Conservation (phyloP, 2,888 invertebrate genomes). For the Nymphalis polychloros region DNA sequence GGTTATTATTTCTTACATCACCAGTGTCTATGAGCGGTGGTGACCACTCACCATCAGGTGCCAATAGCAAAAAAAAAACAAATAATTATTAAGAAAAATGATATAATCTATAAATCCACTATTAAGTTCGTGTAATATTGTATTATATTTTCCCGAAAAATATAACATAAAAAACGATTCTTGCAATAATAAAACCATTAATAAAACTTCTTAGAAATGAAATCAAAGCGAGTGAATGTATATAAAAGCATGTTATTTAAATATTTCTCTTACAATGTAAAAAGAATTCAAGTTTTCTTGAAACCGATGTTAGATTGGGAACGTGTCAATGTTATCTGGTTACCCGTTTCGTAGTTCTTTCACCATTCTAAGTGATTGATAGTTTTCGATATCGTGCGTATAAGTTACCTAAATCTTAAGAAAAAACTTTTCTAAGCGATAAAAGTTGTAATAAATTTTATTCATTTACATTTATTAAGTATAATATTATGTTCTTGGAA, state of each 20-base stretch:
- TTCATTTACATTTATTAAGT: background rate
- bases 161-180: no score
- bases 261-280: constrained; percentile 19
- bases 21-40: no score
- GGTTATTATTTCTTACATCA: no score
- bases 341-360: constrained; percentile 42
- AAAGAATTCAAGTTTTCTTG: constrained; percentile 23
- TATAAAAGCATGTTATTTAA: constrained; percentile 16
- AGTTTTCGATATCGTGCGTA: constrained; percentile 27
- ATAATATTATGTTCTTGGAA: no score
- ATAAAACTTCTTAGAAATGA: background rate
- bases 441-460: background rate
- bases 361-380: constrained; percentile 47
- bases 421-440: background rate
- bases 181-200: no score
- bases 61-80: no score
- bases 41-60: no score
- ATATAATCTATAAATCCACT: no score
- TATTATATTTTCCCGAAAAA: no score
- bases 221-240: background rate
- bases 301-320: constrained; percentile 42
- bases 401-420: constrained; percentile 19
- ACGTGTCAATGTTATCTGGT: constrained; percentile 45
- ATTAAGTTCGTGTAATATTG: no score
- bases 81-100: no score